Base-by-base conservation (phyloP, 2,888 invertebrate species). In the Oxyscelio sp. region DNA sequence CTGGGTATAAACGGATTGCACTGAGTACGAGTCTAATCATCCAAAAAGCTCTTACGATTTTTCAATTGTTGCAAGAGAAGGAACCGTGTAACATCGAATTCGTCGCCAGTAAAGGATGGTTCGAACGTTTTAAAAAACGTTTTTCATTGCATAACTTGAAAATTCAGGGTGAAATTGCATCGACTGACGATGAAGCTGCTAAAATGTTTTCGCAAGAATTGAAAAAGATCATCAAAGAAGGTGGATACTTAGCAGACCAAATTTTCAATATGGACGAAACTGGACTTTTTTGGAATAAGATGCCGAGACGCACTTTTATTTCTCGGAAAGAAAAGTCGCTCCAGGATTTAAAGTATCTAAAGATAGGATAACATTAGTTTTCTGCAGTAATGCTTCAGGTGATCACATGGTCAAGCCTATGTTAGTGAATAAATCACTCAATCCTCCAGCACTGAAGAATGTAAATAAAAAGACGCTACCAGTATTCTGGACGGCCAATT, bases 361-460 rank as follows among this genome's bases (percentile, higher is more conserved):
- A 75, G 90, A 91, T 85, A 85, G 90, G 56, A 65, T 91, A 0
- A 90, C 89, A 50, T 85, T 91, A 21, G 59, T 91, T 81, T 81
- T 91, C 5, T 89, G 91, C 71, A 84, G 84, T 22, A 92, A 90
- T 79, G 89, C 86, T 48, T 89, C 89, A 83, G 91, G 91, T 40
- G 88, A 89, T 73, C 83, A 79, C 11, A 86, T 89, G 75, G 83
- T 90, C 70, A 92, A 88, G 85, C 90, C 89, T 11, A 81, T 92
- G 56, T 54, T 92, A 66, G 87, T 92, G 27, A 88, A 90, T 70
- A 85, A 77, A 66, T 82, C 89, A 13, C 40, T 87, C 54, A 89
- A 87, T 45, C 90, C 90, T 24, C 85, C 90, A 27, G 88, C 90
- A 45, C 68, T 91, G 66, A 90, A 90, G 77, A 73, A 79, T 50